Conservation (phyloP, 2,113 vertebrate genomes). For the Pundamilia nyererei region DNA sequence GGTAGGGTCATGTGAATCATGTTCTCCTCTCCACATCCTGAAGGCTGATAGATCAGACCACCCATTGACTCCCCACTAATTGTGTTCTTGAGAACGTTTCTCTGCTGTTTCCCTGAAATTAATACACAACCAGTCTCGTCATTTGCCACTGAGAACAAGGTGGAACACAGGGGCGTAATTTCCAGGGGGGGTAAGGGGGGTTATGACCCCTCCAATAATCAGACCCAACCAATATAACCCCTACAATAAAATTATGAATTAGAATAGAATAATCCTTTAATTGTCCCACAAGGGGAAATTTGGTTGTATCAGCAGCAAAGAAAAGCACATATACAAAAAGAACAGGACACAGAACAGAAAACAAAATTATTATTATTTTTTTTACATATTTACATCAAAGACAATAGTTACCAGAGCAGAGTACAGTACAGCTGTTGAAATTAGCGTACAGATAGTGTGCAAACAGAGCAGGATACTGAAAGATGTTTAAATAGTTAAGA, state of each 20-base stretch:
- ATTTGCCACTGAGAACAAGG: background rate
- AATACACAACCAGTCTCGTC: background rate
- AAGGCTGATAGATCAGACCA: constrained; percentile 44
- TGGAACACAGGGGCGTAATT: background rate
- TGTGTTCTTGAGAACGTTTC: constrained; percentile 24
- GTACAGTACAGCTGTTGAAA: background rate
- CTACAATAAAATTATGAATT: background rate
- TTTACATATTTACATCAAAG: background rate
- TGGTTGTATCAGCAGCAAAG: accelerated
- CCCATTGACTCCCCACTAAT: constrained; percentile 43
- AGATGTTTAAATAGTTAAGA: background rate
- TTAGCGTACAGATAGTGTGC: background rate
- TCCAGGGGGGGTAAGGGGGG: background rate
- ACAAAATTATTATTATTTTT: background rate
- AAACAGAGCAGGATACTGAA: background rate
- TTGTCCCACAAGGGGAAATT: background rate
- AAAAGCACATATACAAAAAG: background rate
- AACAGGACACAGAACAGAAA: background rate
- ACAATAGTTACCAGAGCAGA: background rate
- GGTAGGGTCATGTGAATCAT: constrained; percentile 60
- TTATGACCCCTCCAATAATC: background rate
- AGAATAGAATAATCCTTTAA: background rate
- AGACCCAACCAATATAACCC: background rate
- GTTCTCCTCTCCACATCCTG: constrained; percentile 68
- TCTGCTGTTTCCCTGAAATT: constrained; percentile 5